Base-by-base conservation (phyloP, 2,888 invertebrate species). In the Chymomyza caudatula region DNA sequence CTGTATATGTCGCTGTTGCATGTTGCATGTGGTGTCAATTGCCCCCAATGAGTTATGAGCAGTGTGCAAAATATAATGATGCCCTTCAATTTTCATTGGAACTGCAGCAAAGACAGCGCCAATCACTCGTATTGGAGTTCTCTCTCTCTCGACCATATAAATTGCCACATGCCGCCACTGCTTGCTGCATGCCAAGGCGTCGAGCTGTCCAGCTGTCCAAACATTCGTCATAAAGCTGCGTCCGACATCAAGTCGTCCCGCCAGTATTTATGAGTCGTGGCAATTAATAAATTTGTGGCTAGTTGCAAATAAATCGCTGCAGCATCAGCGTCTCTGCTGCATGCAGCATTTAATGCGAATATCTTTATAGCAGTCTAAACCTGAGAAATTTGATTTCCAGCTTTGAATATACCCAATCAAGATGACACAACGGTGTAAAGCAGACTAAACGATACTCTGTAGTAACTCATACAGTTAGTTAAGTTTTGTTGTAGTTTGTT, bases 281-380 rank as follows among this genome's bases (percentile, higher is more conserved):
- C 81, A 88, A 88, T 88, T 88, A 88, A 88, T 88, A 88, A 88
- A 88, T 88, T 85, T 82, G 77, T 77, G 79, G 70, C 84, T 85
- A 86, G 83, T 73, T 72, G 67, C 73, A 63, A 64, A 76, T 78
- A 77, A 79, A 79, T 78, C 71, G 70, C 72, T 51, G n/a, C 13
- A 61, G n/a, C 22, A 37, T 5, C 49, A n/a, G 11, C 8, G 8
- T 2, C 19, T 43, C 13, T 20, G n/a, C 29, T 20, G 53, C 29
- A 65, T 52, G 52, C 22, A 37, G 55, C 42, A 6, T 37, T 13
- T 37, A 37, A 37, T 37, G 29, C 29, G 29, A 37, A 37, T 37
- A 37, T 1, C 29, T 37, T 37, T 11, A 37, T 37, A 11, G 29
- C 11, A 17, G 47, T 25, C 8, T 20, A 49, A 42, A 55, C 44